These are phyloP conservation scores for Peucedramus taeniatus DNA, from an alignment of 2,113 vertebrate species.

Conservation along the genomic window DNA sequence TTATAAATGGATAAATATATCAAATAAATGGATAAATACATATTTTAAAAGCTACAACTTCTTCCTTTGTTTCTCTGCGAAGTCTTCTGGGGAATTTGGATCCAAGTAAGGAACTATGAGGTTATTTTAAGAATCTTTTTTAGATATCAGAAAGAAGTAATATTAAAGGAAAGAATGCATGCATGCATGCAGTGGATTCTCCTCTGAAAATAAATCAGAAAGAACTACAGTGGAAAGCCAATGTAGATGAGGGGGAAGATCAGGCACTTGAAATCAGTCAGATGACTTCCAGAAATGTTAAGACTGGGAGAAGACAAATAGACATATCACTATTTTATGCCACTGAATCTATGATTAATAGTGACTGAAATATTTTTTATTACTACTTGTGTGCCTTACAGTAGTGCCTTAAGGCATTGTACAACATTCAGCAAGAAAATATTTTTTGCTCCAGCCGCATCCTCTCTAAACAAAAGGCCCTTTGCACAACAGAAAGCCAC, in stretches of 20 bases:
- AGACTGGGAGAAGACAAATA: neutral
- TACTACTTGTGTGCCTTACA: neutral
- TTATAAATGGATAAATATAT: neutral
- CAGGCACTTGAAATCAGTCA: neutral
- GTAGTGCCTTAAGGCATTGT: neutral
- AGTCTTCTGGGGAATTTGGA: neutral
- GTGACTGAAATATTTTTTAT: neutral
- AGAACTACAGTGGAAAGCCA: neutral
- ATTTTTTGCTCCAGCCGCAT: neutral
- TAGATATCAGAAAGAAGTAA: neutral
- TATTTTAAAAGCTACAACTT: neutral
- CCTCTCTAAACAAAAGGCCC: neutral
- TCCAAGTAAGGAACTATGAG: neutral
- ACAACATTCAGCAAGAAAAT: neutral
- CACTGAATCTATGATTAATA: neutral
- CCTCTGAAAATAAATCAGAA: neutral
- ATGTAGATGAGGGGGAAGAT: neutral
- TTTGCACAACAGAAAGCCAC: neutral
- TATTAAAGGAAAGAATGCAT: neutral
- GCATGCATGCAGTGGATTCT: neutral
- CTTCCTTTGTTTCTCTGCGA: neutral
- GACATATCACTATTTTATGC: neutral
- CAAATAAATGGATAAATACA: neutral
- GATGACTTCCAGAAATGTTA: neutral
- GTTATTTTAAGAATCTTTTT: neutral